phyloP scores from a whole-genome alignment of 2,113 vertebrate genomes.

The Danionella cerebrum region DNA sequence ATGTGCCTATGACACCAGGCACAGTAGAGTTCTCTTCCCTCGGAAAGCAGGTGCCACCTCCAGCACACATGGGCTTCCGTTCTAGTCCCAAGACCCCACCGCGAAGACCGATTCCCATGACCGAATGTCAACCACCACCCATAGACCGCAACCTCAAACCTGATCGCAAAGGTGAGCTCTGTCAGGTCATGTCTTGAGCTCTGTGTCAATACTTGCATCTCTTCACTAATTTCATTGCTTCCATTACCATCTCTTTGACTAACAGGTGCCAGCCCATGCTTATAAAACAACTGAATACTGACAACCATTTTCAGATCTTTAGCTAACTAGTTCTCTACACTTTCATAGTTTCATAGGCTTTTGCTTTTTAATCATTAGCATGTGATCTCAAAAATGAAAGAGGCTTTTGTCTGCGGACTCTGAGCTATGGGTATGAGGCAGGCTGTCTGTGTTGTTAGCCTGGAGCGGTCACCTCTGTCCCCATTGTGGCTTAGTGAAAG shows the following conservation, averaged over 20 bases:
- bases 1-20: constrained; percentile 95
- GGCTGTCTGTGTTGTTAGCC: constrained; percentile 39
- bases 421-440: constrained; percentile 42
- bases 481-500: constrained; percentile 65
- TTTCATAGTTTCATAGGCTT: constrained; percentile 30
- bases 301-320: constrained; percentile 3
- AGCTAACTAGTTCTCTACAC: constrained; percentile 31
- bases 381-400: constrained; percentile 56
- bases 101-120: constrained; percentile 75
- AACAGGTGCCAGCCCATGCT: constrained; percentile 51
- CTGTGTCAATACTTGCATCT: constrained; percentile 11
- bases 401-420: constrained; percentile 46
- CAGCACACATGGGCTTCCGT: constrained; percentile 96
- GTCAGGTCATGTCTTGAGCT: not conserved
- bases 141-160: constrained; percentile 98
- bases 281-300: constrained; percentile 2
- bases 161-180: constrained; percentile 89
- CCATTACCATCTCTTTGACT: constrained; percentile 18
- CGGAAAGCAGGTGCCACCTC: constrained; percentile 96
- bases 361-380: constrained; percentile 38
- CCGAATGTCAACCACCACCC: constrained; percentile 89
- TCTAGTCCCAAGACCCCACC: constrained; percentile 95
- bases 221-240: constrained; percentile 1
- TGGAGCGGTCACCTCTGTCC: constrained; percentile 60
- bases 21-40: constrained; percentile 91